Evolutionary conservation across 2,113 vertebrate genomes (phyloP).

Genomic region (Rhabdomys dilectus): DNA sequence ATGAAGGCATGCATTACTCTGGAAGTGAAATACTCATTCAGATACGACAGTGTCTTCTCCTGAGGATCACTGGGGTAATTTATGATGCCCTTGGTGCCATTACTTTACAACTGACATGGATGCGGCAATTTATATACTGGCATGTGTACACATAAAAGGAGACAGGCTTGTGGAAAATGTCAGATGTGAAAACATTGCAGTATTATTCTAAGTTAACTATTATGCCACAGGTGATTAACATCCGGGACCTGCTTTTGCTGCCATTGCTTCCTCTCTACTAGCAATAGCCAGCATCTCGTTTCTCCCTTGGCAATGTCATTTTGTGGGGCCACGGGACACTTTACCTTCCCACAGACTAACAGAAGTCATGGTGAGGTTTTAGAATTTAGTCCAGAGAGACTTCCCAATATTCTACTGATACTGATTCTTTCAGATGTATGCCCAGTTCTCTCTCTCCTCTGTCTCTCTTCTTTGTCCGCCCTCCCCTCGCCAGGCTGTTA

Average conservation of each 20-base stretch:
- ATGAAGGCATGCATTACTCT: slow-evolving; percentile 99
- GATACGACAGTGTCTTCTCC: slow-evolving; percentile 93
- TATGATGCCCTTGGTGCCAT: slow-evolving; percentile 93
- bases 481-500: neutral
- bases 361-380: slow-evolving; percentile 19
- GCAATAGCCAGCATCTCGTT: slow-evolving; percentile 27
- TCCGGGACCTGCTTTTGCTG: slow-evolving; percentile 70
- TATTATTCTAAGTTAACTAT: slow-evolving; percentile 81
- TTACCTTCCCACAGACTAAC: neutral
- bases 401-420: neutral
- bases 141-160: slow-evolving; percentile 84
- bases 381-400: neutral
- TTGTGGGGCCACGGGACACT: slow-evolving; percentile 8
- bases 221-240: slow-evolving; percentile 83
- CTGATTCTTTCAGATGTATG: neutral
- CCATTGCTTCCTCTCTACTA: slow-evolving; percentile 49
- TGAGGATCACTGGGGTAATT: slow-evolving; percentile 94
- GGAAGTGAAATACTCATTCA: slow-evolving; percentile 93
- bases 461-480: neutral
- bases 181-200: slow-evolving; percentile 83
- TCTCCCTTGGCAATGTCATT: slow-evolving; percentile 28
- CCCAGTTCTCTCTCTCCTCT: neutral
- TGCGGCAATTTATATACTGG: slow-evolving; percentile 93
- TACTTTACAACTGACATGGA: slow-evolving; percentile 97
- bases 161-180: slow-evolving; percentile 85